phyloP scores from a whole-genome alignment of 2,113 vertebrate genomes.

The Dryoscopus gambensis region DNA sequence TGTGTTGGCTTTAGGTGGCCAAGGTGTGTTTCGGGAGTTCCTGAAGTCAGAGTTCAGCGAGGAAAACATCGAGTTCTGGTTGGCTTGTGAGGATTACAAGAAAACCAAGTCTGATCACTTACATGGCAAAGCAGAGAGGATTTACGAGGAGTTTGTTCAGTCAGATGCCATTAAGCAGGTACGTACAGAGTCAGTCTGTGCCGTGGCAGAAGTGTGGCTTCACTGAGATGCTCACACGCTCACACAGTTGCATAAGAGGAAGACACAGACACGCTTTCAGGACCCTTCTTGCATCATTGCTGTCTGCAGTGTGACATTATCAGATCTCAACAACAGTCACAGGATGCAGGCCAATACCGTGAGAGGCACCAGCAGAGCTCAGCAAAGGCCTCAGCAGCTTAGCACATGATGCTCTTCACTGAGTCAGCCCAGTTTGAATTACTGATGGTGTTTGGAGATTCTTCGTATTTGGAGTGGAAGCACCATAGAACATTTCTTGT shows the following conservation, averaged over 20 bases:
- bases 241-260: background rate
- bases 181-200: background rate
- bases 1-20: constrained; percentile 72
- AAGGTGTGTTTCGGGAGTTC: constrained; percentile 81
- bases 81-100: constrained; percentile 90
- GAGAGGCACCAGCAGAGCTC: background rate
- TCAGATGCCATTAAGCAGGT: constrained; percentile 86
- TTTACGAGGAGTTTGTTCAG: constrained; percentile 85
- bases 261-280: background rate
- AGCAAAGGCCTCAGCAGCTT: background rate
- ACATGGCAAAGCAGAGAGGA: constrained; percentile 78
- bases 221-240: background rate
- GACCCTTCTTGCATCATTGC: background rate
- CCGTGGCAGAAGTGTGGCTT: background rate
- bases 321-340: background rate
- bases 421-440: background rate
- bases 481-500: background rate
- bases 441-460: background rate
- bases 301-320: background rate
- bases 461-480: background rate
- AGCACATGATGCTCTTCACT: background rate
- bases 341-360: background rate
- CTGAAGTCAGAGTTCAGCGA: constrained; percentile 90
- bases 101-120: constrained; percentile 72
- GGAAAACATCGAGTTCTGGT: constrained; percentile 92